Percentiles rank a stretch among this genome's conserved stretches.
These are phyloP conservation scores for Thereva nobilitata DNA, from an alignment of 2,888 invertebrate genomes.

Conservation along the genomic window DNA sequence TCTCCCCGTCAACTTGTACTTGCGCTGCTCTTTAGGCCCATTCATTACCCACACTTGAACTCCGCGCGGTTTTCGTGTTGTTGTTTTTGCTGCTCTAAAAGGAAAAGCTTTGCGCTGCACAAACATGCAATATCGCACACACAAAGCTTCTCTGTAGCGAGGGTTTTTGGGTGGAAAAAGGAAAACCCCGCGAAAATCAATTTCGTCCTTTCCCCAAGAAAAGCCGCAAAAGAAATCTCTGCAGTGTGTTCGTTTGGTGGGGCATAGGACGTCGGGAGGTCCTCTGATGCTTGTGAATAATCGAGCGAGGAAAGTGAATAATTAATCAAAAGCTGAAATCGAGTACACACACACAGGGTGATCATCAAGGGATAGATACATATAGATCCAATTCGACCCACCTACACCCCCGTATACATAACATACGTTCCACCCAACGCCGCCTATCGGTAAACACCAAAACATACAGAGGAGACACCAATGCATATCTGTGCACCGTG, in stretches of 20 bases:
- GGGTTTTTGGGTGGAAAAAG: background rate
- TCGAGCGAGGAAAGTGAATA: conserved; percentile 31
- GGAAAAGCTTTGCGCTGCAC: conserved; percentile 24
- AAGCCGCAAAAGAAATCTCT: conserved; percentile 19
- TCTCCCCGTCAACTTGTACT: conserved; percentile 2
- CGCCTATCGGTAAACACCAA: too few species aligned
- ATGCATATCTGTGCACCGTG: too few species aligned
- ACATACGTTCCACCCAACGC: too few species aligned
- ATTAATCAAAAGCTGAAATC: conserved; percentile 28
- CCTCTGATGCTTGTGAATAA: conserved; percentile 19
- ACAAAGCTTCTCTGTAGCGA: conserved; percentile 3
- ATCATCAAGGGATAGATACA: too few species aligned
- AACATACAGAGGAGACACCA: too few species aligned
- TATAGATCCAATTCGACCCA: too few species aligned
- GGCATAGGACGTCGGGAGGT: too few species aligned
- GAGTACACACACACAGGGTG: too few species aligned
- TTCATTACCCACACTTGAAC: conserved; percentile 8
- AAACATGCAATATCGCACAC: conserved; percentile 3
- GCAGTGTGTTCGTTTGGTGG: conserved; percentile 5
- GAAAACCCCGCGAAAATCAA: conserved; percentile 27
- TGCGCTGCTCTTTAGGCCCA: background rate
- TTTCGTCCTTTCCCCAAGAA: conserved; percentile 18
- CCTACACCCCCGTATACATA: too few species aligned
- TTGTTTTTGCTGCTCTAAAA: background rate
- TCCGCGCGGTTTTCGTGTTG: background rate